These are phyloP conservation scores for Thermophis baileyi DNA, from an alignment of 2,113 vertebrate species.

Conservation along the genomic window DNA sequence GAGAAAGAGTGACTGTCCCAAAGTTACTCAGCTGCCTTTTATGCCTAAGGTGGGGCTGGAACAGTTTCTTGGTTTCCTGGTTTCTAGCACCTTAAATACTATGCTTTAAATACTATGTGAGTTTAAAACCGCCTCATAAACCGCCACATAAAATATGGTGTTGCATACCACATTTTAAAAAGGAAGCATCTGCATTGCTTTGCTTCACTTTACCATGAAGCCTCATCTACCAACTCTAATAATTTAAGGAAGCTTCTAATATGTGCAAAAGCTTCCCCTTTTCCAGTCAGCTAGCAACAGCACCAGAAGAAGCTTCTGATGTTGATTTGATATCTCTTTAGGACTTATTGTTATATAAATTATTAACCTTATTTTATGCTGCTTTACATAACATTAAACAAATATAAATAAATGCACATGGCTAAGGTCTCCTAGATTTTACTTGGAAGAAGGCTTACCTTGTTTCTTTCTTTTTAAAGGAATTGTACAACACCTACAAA, in stretches of 20 bases:
- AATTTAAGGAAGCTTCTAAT: not conserved
- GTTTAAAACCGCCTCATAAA: not conserved
- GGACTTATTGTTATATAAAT: not conserved
- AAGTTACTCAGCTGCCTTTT: not conserved
- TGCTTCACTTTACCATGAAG: not conserved
- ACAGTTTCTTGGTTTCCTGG: not conserved
- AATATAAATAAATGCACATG: not conserved
- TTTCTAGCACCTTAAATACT: not conserved
- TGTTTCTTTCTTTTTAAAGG: conserved; percentile 69
- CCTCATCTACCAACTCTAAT: not conserved
- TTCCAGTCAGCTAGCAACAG: not conserved
- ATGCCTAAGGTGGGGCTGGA: not conserved
- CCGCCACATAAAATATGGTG: too few species aligned
- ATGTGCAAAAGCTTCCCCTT: not conserved
- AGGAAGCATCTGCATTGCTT: not conserved
- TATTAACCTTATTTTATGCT: not conserved
- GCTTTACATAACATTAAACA: not conserved
- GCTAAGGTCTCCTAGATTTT: not conserved
- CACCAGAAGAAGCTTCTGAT: not conserved
- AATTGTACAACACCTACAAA: conserved; percentile 89
- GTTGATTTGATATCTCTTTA: not conserved
- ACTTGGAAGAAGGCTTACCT: not conserved
- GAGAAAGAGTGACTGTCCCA: not conserved
- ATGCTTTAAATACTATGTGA: not conserved
- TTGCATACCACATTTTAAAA: not conserved